phyloP scores from a whole-genome alignment of 2,113 vertebrate genomes.

The Dunckerocampus dactyliophorus region DNA sequence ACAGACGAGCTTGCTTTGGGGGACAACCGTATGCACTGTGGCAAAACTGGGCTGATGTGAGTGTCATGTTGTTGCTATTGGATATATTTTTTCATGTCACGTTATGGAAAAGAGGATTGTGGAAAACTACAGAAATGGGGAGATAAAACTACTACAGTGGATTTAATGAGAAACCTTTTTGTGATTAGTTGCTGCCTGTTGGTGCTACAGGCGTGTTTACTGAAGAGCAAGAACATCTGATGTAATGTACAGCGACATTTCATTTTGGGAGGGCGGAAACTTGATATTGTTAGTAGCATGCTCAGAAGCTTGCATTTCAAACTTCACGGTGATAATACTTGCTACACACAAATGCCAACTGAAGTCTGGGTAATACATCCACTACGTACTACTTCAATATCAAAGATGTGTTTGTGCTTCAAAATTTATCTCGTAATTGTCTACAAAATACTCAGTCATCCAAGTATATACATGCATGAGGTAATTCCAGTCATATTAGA shows the following conservation, averaged over 20 bases:
- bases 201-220: neutral
- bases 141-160: neutral
- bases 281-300: conserved; percentile 16
- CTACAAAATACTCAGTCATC: neutral
- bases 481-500: conserved; percentile 27
- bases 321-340: neutral
- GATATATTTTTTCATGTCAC: neutral
- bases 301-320: conserved; percentile 15
- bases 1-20: neutral
- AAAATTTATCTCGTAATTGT: neutral
- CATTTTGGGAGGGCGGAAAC: neutral
- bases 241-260: conserved; percentile 26
- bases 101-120: neutral
- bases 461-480: conserved; percentile 12
- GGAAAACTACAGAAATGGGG: neutral
- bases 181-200: neutral
- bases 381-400: neutral
- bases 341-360: conserved; percentile 6
- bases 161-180: neutral
- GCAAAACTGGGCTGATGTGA: neutral
- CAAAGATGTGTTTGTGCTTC: neutral
- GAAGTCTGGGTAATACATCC: conserved; percentile 1
- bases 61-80: neutral
- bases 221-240: neutral
- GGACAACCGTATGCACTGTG: neutral